phyloP scores from a whole-genome alignment of 1,140 invertebrate species.

The Arctopsyche grandis region DNA sequence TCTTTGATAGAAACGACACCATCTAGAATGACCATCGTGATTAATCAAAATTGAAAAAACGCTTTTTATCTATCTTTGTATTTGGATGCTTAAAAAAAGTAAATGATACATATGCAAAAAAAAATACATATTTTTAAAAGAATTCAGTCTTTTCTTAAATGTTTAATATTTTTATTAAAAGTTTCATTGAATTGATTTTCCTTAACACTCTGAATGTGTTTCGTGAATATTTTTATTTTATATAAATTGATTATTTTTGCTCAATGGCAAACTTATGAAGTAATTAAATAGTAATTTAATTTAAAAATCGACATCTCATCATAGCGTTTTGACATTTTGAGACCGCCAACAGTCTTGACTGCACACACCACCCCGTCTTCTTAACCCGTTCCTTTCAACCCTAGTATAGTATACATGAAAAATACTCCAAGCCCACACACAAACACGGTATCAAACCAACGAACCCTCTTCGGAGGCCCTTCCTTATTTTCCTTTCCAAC shows the following conservation, averaged over 20 bases:
- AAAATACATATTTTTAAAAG: too few species aligned
- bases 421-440: slow-evolving; percentile 47
- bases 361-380: slow-evolving; percentile 29
- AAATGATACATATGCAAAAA: too few species aligned
- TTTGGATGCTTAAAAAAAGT: too few species aligned
- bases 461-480: slow-evolving; percentile 52
- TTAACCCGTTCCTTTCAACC: slow-evolving; percentile 50
- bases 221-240: too few species aligned
- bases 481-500: slow-evolving; percentile 53
- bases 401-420: slow-evolving; percentile 33
- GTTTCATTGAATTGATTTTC: too few species aligned
- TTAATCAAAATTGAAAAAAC: not conserved
- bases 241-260: too few species aligned
- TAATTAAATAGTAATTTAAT: too few species aligned
- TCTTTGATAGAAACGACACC: slow-evolving; percentile 14
- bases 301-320: not conserved
- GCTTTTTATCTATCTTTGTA: too few species aligned
- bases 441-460: slow-evolving; percentile 50
- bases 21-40: not conserved
- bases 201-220: too few species aligned
- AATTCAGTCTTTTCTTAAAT: too few species aligned
- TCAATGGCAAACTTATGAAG: too few species aligned
- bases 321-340: not conserved
- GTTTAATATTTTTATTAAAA: too few species aligned
- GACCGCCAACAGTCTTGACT: slow-evolving; percentile 11